These are phyloP conservation scores for Casuarius casuarius DNA, from an alignment of 2,113 vertebrate genomes.

Conservation along the genomic window DNA sequence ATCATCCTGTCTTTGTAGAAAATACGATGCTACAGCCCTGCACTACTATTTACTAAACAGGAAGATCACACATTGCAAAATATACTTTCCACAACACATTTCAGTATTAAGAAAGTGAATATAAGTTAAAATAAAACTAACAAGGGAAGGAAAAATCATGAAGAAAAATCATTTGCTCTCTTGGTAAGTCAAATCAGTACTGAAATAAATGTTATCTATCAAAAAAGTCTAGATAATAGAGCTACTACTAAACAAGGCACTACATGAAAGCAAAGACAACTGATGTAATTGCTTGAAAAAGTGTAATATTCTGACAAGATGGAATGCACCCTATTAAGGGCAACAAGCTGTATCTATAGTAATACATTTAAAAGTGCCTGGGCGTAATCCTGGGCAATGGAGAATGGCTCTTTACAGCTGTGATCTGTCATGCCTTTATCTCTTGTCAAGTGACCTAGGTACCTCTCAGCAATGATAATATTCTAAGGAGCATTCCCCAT, in stretches of 20 bases:
- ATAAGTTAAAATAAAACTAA: not conserved
- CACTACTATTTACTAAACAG: not conserved
- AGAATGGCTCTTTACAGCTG: not conserved
- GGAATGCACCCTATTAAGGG: not conserved
- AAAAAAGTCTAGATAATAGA: not conserved
- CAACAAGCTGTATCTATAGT: not conserved
- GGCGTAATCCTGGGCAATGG: not conserved
- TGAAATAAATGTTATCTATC: not conserved
- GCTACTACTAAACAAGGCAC: not conserved
- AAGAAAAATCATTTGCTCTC: not conserved
- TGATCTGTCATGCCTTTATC: not conserved
- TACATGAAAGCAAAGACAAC: not conserved
- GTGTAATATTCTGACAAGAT: not conserved
- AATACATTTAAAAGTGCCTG: not conserved
- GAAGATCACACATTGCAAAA: not conserved
- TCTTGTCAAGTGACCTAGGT: not conserved
- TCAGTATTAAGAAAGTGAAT: not conserved
- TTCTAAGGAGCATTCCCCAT: not conserved
- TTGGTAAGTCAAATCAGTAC: not conserved
- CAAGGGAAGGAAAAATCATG: not conserved
- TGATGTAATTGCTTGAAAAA: not conserved
- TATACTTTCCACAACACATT: not conserved
- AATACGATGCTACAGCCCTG: not conserved
- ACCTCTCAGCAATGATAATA: not conserved
- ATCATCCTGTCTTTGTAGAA: not conserved